Conservation (phyloP, 2,797 vertebrate genomes). For the Enteromius fasciolatus region DNA sequence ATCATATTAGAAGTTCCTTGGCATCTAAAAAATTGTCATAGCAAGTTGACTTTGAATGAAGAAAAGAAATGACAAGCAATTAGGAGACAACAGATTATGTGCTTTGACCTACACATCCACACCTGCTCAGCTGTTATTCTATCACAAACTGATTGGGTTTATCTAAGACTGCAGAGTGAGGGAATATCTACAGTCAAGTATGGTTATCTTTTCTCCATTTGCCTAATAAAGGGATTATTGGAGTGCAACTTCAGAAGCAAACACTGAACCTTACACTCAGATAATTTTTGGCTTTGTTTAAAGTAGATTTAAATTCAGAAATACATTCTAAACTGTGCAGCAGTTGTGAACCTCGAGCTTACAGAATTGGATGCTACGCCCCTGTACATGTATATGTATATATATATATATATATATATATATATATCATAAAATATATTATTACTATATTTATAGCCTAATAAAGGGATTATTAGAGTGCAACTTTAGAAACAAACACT, state of each 20-base stretch:
- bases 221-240: constrained; percentile 7
- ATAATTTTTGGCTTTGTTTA: neutral
- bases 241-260: neutral
- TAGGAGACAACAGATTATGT: neutral
- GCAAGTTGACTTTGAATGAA: neutral
- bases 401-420: too few relatives aligned
- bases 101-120: constrained; percentile 44
- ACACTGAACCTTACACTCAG: constrained; percentile 1
- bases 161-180: constrained; percentile 10
- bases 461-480: constrained; percentile 11
- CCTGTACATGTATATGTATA: too few relatives aligned
- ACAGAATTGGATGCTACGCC: too few relatives aligned
- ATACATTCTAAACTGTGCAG: too few relatives aligned
- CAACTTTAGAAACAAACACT: neutral
- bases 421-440: too few relatives aligned
- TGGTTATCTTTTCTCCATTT: constrained; percentile 21
- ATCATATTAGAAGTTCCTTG: neutral
- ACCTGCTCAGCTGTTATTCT: constrained; percentile 26
- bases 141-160: constrained; percentile 52
- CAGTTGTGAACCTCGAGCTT: too few relatives aligned
- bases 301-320: neutral
- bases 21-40: neutral
- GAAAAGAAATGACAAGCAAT: neutral
- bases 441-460: too few relatives aligned
- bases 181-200: neutral